A percentile compares a stretch with the other conserved stretches of the same genome.
These are phyloP conservation scores for Drosophila robusta DNA, from an alignment of 2,888 invertebrate species.

Conservation along the genomic window DNA sequence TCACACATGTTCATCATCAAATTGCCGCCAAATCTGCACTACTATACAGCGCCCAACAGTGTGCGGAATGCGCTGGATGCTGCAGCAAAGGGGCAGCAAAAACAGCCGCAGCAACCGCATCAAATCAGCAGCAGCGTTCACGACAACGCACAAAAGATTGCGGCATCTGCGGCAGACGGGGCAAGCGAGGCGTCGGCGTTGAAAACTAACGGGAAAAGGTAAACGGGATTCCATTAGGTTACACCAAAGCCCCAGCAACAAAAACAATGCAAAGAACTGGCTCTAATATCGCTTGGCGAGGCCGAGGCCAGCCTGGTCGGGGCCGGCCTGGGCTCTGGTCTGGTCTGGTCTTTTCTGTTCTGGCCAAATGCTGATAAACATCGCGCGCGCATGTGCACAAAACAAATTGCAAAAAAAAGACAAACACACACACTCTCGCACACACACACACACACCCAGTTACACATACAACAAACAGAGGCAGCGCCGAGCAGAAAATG, in stretches of 20 bases:
- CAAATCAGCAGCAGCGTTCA: constrained; percentile 38
- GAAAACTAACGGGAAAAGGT: constrained; percentile 85
- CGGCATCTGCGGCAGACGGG: constrained; percentile 20
- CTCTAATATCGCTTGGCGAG: constrained; percentile 43
- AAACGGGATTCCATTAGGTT: constrained; percentile 83
- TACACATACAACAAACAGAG: constrained; percentile 16
- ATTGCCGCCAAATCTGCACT: constrained; percentile 93
- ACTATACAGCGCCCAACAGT: constrained; percentile 89
- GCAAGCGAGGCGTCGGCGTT: constrained; percentile 70
- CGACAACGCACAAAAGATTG: constrained; percentile 57
- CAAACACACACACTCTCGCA: constrained; percentile 11
- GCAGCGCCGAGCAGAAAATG: constrained; percentile 53
- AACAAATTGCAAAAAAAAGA: constrained; percentile 71
- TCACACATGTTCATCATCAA: constrained; percentile 95
- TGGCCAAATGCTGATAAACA: constrained; percentile 60
- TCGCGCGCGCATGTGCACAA: constrained; percentile 72
- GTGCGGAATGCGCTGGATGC: constrained; percentile 63
- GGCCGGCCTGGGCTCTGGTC: constrained; percentile 1
- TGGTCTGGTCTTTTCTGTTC: constrained; percentile 28
- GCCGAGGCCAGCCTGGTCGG: neutral
- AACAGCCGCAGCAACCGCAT: constrained; percentile 19
- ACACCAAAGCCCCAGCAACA: constrained; percentile 53
- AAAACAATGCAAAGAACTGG: constrained; percentile 54
- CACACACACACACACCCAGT: constrained; percentile 1
- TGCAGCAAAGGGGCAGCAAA: constrained; percentile 31